A percentile compares a stretch with the other conserved stretches of the same genome.
These are phyloP conservation scores for Perca schrenkii DNA, from an alignment of 2,113 vertebrate species.

Conservation along the genomic window DNA sequence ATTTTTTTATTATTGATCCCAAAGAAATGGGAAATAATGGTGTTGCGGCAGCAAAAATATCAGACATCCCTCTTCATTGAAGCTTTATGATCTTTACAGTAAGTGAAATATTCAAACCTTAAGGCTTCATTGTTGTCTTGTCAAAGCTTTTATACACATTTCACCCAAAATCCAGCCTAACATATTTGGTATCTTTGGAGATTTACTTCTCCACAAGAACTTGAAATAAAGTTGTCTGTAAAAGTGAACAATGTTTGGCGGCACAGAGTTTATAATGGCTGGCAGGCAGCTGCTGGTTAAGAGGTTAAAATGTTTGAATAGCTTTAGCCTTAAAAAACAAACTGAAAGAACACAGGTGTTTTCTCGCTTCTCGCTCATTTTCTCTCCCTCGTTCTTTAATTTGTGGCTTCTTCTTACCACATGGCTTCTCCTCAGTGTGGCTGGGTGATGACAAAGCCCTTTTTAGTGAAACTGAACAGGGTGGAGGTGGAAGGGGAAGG, in stretches of 20 bases:
- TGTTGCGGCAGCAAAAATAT: too few species aligned
- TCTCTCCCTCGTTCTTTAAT: slow-evolving; percentile 31
- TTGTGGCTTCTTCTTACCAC: slow-evolving; percentile 10
- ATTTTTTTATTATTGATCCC: too few species aligned
- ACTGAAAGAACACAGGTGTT: background rate
- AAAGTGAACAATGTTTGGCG: slow-evolving; percentile 8
- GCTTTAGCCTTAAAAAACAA: background rate
- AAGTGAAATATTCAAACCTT: background rate
- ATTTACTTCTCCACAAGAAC: background rate
- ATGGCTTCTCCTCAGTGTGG: slow-evolving; percentile 11
- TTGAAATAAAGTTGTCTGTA: background rate
- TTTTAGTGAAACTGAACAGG: slow-evolving; percentile 33
- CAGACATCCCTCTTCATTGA: background rate
- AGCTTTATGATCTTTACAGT: background rate
- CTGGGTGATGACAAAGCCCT: slow-evolving; percentile 36
- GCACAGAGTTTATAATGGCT: background rate
- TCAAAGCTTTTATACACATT: background rate
- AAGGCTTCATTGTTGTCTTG: background rate
- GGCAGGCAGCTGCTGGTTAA: background rate
- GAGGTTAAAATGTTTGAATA: background rate
- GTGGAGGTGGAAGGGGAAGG: slow-evolving; percentile 6
- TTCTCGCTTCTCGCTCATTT: slow-evolving; percentile 17
- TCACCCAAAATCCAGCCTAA: background rate
- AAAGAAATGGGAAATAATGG: too few species aligned
- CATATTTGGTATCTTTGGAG: background rate